These are phyloP conservation scores for Apodemia arnacis DNA, from an alignment of 2,888 invertebrate species.

Conservation along the genomic window DNA sequence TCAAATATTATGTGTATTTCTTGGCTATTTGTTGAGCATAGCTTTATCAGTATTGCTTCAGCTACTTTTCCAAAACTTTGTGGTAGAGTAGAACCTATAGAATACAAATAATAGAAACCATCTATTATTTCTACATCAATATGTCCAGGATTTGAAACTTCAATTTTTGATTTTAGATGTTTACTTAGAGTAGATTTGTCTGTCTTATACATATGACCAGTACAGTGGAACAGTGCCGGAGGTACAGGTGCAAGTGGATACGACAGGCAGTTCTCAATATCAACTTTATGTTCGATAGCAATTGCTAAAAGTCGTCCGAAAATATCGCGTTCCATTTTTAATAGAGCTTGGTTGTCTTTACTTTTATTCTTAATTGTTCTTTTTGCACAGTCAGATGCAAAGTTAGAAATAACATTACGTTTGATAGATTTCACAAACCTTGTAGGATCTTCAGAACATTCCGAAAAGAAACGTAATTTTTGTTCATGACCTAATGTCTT, in stretches of 20 bases:
- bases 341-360: conserved; percentile 2
- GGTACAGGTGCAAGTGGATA: conserved; percentile 60
- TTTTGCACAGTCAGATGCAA: conserved; percentile 78
- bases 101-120: conserved; percentile 69
- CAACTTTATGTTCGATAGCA: conserved; percentile 81
- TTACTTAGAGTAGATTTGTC: conserved; percentile 63
- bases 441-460: conserved; percentile 73
- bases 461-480: conserved; percentile 81
- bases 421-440: conserved; percentile 84
- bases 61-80: conserved; percentile 69
- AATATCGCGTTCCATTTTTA: conserved; percentile 46
- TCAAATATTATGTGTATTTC: conserved; percentile 79
- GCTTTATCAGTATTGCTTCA: conserved; percentile 61
- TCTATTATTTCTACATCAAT: conserved; percentile 70
- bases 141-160: conserved; percentile 41
- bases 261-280: conserved; percentile 81
- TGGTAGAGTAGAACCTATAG: conserved; percentile 54
- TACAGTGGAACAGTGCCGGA: conserved; percentile 17
- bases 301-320: conserved; percentile 74
- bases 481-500: conserved; percentile 73
- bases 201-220: conserved; percentile 48
- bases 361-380: conserved; percentile 34
- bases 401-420: conserved; percentile 84
- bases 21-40: conserved; percentile 20
- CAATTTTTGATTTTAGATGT: conserved; percentile 48